phyloP scores from a whole-genome alignment of 2,113 vertebrate genomes.

The Cebus imitator region DNA sequence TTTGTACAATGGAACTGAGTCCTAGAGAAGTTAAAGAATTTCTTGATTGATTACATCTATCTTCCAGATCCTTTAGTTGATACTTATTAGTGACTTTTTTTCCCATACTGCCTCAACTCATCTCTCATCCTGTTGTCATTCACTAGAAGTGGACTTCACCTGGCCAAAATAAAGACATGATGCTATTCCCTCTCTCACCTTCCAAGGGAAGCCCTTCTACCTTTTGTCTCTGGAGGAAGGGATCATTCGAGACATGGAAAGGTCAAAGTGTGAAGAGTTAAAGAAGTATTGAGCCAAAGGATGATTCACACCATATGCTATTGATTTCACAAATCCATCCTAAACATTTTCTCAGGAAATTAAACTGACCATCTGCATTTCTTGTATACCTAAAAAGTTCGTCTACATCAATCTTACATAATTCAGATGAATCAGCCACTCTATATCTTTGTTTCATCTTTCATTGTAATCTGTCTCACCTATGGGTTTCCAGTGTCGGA shows the following conservation, averaged over 20 bases:
- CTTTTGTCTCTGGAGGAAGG: constrained; percentile 2
- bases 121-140: neutral
- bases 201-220: neutral
- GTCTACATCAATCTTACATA: neutral
- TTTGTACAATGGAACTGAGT: neutral
- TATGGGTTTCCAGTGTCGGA: neutral
- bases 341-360: constrained; percentile 28
- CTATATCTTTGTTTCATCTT: neutral
- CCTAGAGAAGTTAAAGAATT: neutral
- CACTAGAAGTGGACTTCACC: neutral
- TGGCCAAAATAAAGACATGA: neutral
- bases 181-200: neutral
- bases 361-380: neutral
- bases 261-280: neutral
- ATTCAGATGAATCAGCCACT: neutral
- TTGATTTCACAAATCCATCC: constrained; percentile 4
- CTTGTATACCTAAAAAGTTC: neutral
- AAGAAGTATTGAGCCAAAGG: neutral
- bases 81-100: neutral
- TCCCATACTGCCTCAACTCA: neutral
- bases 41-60: neutral
- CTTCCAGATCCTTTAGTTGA: neutral
- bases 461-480: neutral
- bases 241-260: neutral
- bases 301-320: constrained; percentile 14